Conservation (phyloP, 1,140 invertebrate genomes). For the Maconellicoccus hirsutus region DNA sequence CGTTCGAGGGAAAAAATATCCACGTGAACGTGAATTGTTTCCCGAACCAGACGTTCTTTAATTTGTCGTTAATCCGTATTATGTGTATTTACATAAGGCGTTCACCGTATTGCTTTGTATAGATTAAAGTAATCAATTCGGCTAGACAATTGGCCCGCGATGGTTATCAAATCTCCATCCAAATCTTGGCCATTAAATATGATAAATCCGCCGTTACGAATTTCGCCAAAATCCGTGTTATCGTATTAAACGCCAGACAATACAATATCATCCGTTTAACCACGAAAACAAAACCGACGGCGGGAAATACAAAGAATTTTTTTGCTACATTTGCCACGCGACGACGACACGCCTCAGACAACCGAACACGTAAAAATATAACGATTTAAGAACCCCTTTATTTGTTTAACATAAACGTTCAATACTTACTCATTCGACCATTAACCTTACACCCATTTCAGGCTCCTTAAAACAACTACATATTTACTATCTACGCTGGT, state of each 20-base stretch:
- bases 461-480: neutral
- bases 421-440: slow-evolving; percentile 8
- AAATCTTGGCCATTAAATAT: no score
- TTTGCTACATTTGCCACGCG: neutral
- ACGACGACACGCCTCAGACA: neutral
- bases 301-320: neutral
- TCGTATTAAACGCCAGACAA: neutral
- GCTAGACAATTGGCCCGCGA: no score
- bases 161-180: no score
- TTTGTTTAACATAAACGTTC: slow-evolving; percentile 9
- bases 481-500: neutral
- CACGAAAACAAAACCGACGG: neutral
- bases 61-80: no score
- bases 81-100: no score
- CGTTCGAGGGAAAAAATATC: neutral
- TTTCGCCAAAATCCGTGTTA: neutral
- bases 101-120: no score
- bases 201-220: no score
- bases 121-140: no score
- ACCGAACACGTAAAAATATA: neutral
- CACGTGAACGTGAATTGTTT: neutral
- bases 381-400: slow-evolving; percentile 3
- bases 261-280: neutral
- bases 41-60: no score
- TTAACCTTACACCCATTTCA: slow-evolving; percentile 3